phyloP scores from a whole-genome alignment of 92 coral and sea anemone genomes.

The Phymanthus crucifer region DNA sequence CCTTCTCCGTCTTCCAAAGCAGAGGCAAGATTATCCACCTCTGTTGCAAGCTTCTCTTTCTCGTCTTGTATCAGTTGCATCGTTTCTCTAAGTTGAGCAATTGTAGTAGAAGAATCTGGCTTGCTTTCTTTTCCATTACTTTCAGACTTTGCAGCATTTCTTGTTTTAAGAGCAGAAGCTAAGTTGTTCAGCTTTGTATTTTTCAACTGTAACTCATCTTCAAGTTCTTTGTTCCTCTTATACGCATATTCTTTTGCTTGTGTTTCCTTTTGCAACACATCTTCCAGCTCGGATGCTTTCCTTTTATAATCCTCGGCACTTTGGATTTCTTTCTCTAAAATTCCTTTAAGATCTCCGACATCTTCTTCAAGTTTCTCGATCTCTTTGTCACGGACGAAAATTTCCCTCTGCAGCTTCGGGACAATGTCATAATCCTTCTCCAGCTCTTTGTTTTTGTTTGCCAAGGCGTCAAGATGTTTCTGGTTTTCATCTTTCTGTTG shows the following conservation, averaged over 20 bases:
- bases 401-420: not conserved
- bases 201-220: constrained; percentile 22
- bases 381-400: not conserved
- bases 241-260: constrained; percentile 48
- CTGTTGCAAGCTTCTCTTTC: constrained; percentile 11
- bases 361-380: constrained; percentile 15
- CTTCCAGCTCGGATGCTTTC: constrained; percentile 25
- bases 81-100: constrained; percentile 20
- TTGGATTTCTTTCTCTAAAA: constrained; percentile 21
- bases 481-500: not conserved
- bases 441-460: not conserved
- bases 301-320: constrained; percentile 5
- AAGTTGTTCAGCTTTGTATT: constrained; percentile 33
- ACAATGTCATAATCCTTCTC: not conserved
- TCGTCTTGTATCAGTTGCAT: constrained; percentile 30
- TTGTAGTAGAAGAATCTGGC: constrained; percentile 18
- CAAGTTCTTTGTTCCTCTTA: constrained; percentile 24
- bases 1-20: constrained; percentile 4
- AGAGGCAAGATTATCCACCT: constrained; percentile 22
- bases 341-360: constrained; percentile 14
- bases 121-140: not conserved
- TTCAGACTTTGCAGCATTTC: not conserved
- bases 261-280: constrained; percentile 21
- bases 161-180: constrained; percentile 21
- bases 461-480: not conserved